Percentiles rank a stretch among this genome's conserved stretches.
Conservation (phyloP, 2,888 invertebrate species). For the Ochlodes sylvanus region DNA sequence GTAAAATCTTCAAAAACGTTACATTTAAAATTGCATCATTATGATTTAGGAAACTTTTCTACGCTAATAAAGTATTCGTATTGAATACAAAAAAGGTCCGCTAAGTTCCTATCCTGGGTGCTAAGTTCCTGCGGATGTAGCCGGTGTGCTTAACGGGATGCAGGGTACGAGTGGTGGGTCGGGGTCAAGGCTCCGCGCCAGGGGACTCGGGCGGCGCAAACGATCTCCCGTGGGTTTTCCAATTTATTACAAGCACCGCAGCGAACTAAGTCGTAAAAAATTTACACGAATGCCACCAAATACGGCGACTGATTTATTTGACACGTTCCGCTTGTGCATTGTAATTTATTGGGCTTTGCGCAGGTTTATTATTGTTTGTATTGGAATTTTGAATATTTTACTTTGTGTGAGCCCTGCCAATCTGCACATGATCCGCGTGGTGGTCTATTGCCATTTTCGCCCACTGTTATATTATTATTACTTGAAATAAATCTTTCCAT, state of each 20-base stretch:
- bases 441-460: too few species aligned
- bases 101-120: neutral
- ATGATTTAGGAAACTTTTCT: neutral
- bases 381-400: too few species aligned
- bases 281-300: constrained; percentile 28
- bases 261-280: constrained; percentile 42
- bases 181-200: constrained; percentile 17
- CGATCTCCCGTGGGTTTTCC: constrained; percentile 41
- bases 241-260: constrained; percentile 46
- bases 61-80: constrained; percentile 20
- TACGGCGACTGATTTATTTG: constrained; percentile 29
- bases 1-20: too few species aligned
- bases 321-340: constrained; percentile 24
- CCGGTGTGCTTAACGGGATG: constrained; percentile 58
- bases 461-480: too few species aligned
- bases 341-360: constrained; percentile 15
- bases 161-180: constrained; percentile 39
- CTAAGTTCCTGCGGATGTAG: constrained; percentile 44
- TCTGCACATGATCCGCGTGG: too few species aligned
- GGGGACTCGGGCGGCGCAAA: constrained; percentile 46
- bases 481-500: too few species aligned
- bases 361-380: constrained; percentile 2
- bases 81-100: constrained; percentile 19
- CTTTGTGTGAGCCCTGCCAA: too few species aligned
- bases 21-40: too few species aligned